Base-by-base conservation (phyloP, 2,888 invertebrate species). In the Phoronis australis region DNA sequence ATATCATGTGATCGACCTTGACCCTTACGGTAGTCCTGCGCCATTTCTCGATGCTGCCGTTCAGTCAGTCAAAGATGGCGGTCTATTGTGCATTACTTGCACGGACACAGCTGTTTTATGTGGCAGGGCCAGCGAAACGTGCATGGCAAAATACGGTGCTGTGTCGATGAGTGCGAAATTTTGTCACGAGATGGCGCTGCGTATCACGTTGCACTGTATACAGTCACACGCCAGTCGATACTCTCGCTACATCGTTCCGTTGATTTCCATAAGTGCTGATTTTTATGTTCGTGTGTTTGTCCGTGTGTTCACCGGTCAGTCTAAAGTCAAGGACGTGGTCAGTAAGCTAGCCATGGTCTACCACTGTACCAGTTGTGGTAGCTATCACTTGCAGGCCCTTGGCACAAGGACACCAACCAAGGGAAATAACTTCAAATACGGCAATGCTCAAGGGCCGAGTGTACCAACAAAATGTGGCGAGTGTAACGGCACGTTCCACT, bases 221-320 rank as follows among this genome's bases (percentile, higher is more conserved):
- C 91, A 96, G 68, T 83, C 86, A 0, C 90, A 92, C 67, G 97
- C 99, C 0, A 93, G 90, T 69, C 83, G 92, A 26, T 93, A 99
- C 77, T 88, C 92, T 3, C 83, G 91, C 55, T 94, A 92, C 76
- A 94, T 95, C 60, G 85, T 85, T 38, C 99, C 99, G 0, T 70
- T 97, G 39, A 73, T 99, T 2, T 91, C 91, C 24, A 77, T 99
- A 56, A 94, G 94, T 22, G 90, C 88, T 0, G 99, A 99, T 77
- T 99, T 99, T 80, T 99, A 99, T 75, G 85, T 97, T 37, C 81
- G 99, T 52, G 86, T 97, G 6, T 95, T 97, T 75, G 90, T 99
- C 1, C 84, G 85, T 64, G 80, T 99, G 0, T 85, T 82, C 63
- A 83, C 86, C 0, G 87, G 94, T 35, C 88, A 89, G 45, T 80